Conservation (phyloP, 2,113 vertebrate species). For the Python bivittatus region DNA sequence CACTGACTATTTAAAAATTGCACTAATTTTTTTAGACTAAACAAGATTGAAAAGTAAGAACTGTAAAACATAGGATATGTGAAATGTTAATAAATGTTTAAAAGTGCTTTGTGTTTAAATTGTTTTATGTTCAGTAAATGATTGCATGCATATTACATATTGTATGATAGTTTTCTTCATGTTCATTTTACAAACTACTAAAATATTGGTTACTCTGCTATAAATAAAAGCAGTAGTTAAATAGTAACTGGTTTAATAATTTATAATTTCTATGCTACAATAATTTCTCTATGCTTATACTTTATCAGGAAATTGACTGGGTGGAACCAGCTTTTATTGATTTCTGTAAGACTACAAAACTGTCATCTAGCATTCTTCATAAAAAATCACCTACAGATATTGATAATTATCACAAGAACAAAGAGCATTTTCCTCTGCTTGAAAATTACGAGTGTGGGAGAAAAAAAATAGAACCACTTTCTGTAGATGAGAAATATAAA, state of each 20-base stretch:
- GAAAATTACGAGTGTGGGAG: constrained; percentile 64
- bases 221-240: neutral
- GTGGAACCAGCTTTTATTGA: constrained; percentile 82
- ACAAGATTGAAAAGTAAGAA: neutral
- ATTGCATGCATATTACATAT: neutral
- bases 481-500: constrained; percentile 38
- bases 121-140: neutral
- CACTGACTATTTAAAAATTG: neutral
- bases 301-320: constrained; percentile 75
- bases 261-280: neutral
- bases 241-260: neutral
- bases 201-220: neutral
- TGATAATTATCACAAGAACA: constrained; percentile 55
- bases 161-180: neutral
- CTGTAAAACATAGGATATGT: neutral
- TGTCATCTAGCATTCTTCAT: constrained; percentile 1
- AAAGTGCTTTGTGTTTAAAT: neutral
- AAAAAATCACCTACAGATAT: constrained; percentile 34
- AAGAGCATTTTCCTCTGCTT: constrained; percentile 34
- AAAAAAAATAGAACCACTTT: constrained; percentile 67
- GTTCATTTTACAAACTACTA: neutral
- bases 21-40: neutral
- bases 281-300: constrained; percentile 29
- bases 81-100: neutral
- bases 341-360: constrained; percentile 59